Conservation (phyloP, 2,797 vertebrate species). For the Chaunax sp. region DNA sequence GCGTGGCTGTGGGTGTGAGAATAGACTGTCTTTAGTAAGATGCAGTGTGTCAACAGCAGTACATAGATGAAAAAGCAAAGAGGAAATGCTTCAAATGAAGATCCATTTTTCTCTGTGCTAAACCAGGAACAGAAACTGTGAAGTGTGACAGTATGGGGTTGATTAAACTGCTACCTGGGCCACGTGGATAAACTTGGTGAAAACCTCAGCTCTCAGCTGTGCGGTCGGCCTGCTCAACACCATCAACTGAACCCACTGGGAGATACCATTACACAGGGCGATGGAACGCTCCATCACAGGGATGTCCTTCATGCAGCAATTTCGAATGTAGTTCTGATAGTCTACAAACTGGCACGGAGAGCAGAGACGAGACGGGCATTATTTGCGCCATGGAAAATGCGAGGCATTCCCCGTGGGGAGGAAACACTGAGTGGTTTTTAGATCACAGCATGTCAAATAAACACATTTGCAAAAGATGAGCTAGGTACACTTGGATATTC, state of each 20-base stretch:
- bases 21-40: constrained; percentile 30
- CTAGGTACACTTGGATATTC: neutral
- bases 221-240: constrained; percentile 95
- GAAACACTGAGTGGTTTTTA: constrained; percentile 43
- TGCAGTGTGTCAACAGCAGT: constrained; percentile 18
- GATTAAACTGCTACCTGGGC: constrained; percentile 86
- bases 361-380: constrained; percentile 40
- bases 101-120: constrained; percentile 1
- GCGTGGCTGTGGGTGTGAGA: constrained; percentile 26
- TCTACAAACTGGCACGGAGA: constrained; percentile 86
- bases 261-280: constrained; percentile 94
- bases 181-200: constrained; percentile 96
- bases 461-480: constrained; percentile 20
- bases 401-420: constrained; percentile 42
- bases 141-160: neutral
- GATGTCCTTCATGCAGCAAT: constrained; percentile 94
- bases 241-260: constrained; percentile 98
- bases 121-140: constrained; percentile 41
- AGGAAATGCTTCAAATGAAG: constrained; percentile 30
- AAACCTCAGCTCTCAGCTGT: constrained; percentile 96
- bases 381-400: constrained; percentile 49
- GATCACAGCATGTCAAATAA: constrained; percentile 6
- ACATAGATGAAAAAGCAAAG: constrained; percentile 17
- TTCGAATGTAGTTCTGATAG: constrained; percentile 94
- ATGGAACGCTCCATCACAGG: constrained; percentile 96